Conservation (phyloP, 2,888 invertebrate species). For the Apomyelois bistriatella region DNA sequence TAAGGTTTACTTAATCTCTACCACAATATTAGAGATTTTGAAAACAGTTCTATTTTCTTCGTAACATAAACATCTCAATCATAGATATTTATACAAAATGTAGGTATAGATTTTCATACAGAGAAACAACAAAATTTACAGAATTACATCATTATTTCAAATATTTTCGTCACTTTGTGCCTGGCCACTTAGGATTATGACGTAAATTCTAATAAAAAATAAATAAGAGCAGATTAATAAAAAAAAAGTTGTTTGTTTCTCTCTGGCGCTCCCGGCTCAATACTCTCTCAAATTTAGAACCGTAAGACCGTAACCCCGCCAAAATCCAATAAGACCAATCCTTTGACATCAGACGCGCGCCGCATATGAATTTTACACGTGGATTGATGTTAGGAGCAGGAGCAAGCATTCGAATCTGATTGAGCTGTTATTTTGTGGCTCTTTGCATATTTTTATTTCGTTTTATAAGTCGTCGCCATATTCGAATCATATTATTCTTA, state of each 20-base stretch:
- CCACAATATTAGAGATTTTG: too few species aligned
- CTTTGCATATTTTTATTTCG: slow-evolving; percentile 6
- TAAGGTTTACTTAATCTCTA: too few species aligned
- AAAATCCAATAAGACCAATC: slow-evolving; percentile 16
- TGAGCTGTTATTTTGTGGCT: slow-evolving; percentile 1
- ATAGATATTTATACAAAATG: too few species aligned
- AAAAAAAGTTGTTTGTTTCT: background rate
- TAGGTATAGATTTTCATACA: too few species aligned
- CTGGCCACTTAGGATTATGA: too few species aligned
- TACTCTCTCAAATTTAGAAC: slow-evolving; percentile 1
- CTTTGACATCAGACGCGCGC: slow-evolving; percentile 30
- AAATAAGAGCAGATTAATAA: too few species aligned
- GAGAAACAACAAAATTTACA: too few species aligned
- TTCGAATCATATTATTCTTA: background rate
- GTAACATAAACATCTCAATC: too few species aligned
- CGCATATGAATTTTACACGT: slow-evolving; percentile 22
- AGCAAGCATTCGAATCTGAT: background rate
- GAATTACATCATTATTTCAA: too few species aligned
- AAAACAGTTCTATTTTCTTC: too few species aligned
- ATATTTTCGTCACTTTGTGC: too few species aligned
- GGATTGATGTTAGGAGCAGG: slow-evolving; percentile 2
- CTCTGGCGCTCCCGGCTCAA: background rate
- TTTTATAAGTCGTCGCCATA: background rate
- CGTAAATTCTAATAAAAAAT: too few species aligned
- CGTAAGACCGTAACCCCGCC: slow-evolving; percentile 1